Evolutionary conservation across 2,797 vertebrate genomes (phyloP), one percentile per base, ranked within the genome.

Genomic region (Mastacembelus armatus): DNA sequence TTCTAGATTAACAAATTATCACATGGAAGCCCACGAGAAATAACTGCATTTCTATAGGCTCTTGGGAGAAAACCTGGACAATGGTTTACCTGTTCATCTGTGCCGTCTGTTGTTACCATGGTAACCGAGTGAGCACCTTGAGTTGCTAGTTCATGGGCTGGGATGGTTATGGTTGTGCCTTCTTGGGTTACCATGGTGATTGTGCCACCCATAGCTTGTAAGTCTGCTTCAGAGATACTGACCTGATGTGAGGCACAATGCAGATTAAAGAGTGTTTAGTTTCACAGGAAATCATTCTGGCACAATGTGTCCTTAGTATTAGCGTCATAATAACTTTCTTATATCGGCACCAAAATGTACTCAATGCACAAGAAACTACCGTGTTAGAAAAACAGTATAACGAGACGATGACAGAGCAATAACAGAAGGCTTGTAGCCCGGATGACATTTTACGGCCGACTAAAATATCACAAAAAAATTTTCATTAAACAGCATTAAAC

Each of bases 181-280:
- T 99, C 97, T 66, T 99, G 97, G 16, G 97, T 98, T 69, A 99
- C 97, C 97, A 99, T 99, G 45, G 97, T 98, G 88, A 99, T 98
- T 5, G 97, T 98, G 60, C 96, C 97, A 32, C 95, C 96, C 89
- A 99, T 94, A 35, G 97, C 96, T 80, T 98, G 96, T 85, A 99
- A 91, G 83, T 99, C 97, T 33, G 96, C 96, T 69, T 98, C 96
- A 64, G 97, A 98, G 64, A 99, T 96, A 69, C 96, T 98, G 84
- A 99, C 96, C 97, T 99, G 89, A 71, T 86, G 86, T 19, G 75
- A 35, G 51, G 64, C 40, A 78, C 21, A 60, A 38, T 0, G 27
- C 15, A 62, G n/a, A 78, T 42, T 3, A 15, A 39, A 19, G 8
- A 52, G 32, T 2, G 32, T 44, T 24, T 0, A 36, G 26, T 42